Evolutionary conservation across 2,113 vertebrate species (phyloP), one percentile per base, ranked within the genome.

Genomic region (Bostrychus sinensis): DNA sequence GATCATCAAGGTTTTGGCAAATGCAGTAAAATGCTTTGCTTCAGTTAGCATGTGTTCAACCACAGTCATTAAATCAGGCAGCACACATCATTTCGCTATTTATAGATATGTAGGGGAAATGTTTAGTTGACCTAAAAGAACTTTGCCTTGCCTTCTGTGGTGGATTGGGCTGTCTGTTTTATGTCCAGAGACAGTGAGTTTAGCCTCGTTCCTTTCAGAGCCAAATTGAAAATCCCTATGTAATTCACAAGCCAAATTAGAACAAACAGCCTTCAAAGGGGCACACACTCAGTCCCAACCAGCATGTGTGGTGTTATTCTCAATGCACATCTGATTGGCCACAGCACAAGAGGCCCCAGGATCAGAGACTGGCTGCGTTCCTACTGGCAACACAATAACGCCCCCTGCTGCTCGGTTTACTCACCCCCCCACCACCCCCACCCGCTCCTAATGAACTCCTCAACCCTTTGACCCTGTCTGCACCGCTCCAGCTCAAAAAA

Each of bases 401-500:
- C 89, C 90, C 86, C 86, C 91, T 90, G 82, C 83, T 88, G 91
- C 37, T 61, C 46, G 51, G 30, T 32, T 26, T 3, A 20, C 66
- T 50, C 7, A 4, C 12, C 64, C 61, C 66, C 32, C 46, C 53
- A 22, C 38, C 36, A 8, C 46, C 1, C 45, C 22, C 3, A 1
- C 12, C n/a, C 12, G 43, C 23, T 12, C 3, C 56, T 83, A 80
- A 80, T 74, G 67, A 88, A 81, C 83, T 64, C 65, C 67, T 72
- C 39, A 55, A 86, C 80, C 83, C 55, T 19, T 22, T 55, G 60
- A 78, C 74, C 74, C 23, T 59, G 57, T 74, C 63, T 73, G 72
- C 75, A 69, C 50, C 74, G 63, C 61, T 67, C 59, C 65, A 19
- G 19, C 61, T 46, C 51, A 55, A 48, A 70, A 2, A n/a, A n/a